These are phyloP conservation scores for Orchestia grillus DNA, from an alignment of 1,140 invertebrate genomes.

Conservation along the genomic window DNA sequence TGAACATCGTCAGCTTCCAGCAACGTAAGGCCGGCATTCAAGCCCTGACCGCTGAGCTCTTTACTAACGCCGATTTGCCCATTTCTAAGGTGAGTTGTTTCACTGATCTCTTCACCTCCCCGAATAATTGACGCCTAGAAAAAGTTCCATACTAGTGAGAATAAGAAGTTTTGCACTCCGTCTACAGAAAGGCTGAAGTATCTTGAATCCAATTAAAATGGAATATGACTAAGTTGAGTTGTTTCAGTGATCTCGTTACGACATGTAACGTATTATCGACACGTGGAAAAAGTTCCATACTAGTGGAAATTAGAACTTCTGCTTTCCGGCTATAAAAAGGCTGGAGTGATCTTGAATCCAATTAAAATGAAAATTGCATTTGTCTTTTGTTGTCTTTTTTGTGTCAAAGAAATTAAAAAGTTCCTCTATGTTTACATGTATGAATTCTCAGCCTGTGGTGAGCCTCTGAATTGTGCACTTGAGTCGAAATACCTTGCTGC, in stretches of 20 bases:
- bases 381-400: not conserved
- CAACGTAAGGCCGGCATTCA: slow-evolving; percentile 85
- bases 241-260: too few species aligned
- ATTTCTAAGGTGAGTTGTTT: slow-evolving; percentile 73
- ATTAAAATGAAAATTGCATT: not conserved
- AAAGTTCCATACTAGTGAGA: too few species aligned
- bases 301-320: not conserved
- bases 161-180: not conserved
- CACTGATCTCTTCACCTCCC: not conserved
- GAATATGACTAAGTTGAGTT: too few species aligned
- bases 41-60: slow-evolving; percentile 81
- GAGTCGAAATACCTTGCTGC: not conserved
- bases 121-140: not conserved
- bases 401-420: not conserved
- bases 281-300: too few species aligned
- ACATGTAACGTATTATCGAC: too few species aligned
- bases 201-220: not conserved
- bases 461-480: not conserved
- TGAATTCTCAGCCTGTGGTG: not conserved
- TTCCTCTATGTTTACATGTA: not conserved
- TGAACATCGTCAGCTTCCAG: slow-evolving; percentile 81
- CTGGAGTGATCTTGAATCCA: not conserved
- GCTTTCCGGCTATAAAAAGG: not conserved
- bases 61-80: slow-evolving; percentile 77
- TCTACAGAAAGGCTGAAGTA: not conserved